Conservation (phyloP, 2,888 invertebrate species). For the Tenthredo amoena region DNA sequence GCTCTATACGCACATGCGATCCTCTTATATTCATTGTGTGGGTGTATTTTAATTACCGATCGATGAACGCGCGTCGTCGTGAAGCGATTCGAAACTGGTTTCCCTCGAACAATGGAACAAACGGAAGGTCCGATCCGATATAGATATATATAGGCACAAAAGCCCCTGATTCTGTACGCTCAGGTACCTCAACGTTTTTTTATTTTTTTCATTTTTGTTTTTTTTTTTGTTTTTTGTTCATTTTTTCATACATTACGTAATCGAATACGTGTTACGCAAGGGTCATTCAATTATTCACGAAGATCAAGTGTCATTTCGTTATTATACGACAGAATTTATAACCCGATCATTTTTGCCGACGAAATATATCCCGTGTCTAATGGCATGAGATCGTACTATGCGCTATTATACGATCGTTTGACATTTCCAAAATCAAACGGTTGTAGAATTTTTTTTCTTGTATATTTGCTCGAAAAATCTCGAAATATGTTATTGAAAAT, state of each 20-base stretch:
- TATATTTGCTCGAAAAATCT: too few relatives aligned
- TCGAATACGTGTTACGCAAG: constrained; percentile 38
- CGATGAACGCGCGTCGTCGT: constrained; percentile 30
- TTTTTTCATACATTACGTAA: constrained; percentile 25
- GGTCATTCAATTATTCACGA: constrained; percentile 37
- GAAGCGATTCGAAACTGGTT: constrained; percentile 42
- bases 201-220: neutral
- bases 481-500: too few relatives aligned
- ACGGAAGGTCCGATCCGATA: neutral
- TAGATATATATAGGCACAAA: constrained; percentile 9
- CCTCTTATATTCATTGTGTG: constrained; percentile 2
- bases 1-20: neutral
- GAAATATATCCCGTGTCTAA: neutral
- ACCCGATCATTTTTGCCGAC: neutral
- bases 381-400: neutral
- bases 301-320: constrained; percentile 23
- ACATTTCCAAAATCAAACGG: neutral
- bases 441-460: too few relatives aligned
- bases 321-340: neutral
- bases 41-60: constrained; percentile 44
- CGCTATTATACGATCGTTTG: neutral
- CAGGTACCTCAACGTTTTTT: neutral
- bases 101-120: constrained; percentile 31
- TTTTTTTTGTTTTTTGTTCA: neutral
- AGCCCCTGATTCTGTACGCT: constrained; percentile 33